Base-by-base conservation (phyloP, 2,113 vertebrate genomes). In the Brachyhypopomus occidentalis region DNA sequence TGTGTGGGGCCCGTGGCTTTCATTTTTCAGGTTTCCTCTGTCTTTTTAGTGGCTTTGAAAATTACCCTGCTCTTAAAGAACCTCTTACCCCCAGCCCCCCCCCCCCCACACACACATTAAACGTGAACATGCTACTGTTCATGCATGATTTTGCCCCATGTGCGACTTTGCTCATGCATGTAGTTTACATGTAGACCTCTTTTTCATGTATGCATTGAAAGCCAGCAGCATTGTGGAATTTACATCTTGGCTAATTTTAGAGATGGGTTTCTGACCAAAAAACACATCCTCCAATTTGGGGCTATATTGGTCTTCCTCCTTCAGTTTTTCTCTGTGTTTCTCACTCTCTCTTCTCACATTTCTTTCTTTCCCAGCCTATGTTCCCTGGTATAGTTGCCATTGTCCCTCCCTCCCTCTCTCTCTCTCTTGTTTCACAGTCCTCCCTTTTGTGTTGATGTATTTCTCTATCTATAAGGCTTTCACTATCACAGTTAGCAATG, bases 241-340 rank as follows among this genome's bases (percentile, higher is more conserved):
- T 92, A 91, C 90, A 92, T 93, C 85, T 89, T 72, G 36, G 86
- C 89, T 94, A 92, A 92, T 91, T 94, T 94, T 94, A 93, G 91
- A 89, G 78, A 90, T 81, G 90, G 92, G 91, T 94, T 93, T 90
- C 89, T 93, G 88, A 94, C 93, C 92, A 92, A 90, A 92, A 93
- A 91, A 92, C 92, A 93, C 91, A 93, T 90, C 89, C 92, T 92
- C 88, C 90, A 92, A 91, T 92, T 93, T 93, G 84, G 88, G 89
- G 87, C 93, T 94, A 93, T 92, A 93, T 91, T 87, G 88, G 92
- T 92, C 90, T 69, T 83, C 86, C 80, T 91, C 86, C 78, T 72
- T 90, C 90, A 87, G 87, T 88, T 84, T 83, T 81, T 84, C 82
- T 84, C 36, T 52, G 30, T 79, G 82, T 74, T 76, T 87, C 83